Base-by-base conservation (phyloP, 2,113 vertebrate genomes). In the Copsychus sechellarum region DNA sequence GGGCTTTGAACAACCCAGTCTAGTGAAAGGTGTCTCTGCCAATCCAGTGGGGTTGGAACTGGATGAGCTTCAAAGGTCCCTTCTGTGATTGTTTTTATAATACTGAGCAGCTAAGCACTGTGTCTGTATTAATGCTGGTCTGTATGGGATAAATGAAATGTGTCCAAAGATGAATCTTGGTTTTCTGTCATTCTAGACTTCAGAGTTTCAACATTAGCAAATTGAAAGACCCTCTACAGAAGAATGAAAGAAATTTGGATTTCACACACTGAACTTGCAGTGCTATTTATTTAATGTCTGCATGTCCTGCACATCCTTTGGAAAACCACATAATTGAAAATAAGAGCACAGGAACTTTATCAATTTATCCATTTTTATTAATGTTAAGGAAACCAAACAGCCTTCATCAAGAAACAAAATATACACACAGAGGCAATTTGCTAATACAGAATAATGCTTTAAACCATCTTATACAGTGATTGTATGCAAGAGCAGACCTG, bases 361-460 rank as follows among this genome's bases (percentile, higher is more conserved):
- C 76, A 38, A 53, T 69, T 90, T 82, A 74, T 29, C 67, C 0
- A 0, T 56, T 81, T 95, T 95, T 96, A 96, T 96, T 97, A 83
- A 65, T 31, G 53, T 94, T 90, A 56, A 84, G 65, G 77, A 95
- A 92, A 88, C 51, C 51, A 45, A 77, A 79, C 71, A 62, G 64
- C 53, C 60, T 90, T 88, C 38, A 80, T 83, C 60, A 48, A 94
- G 79, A 51, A 95, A 73, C 87, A 83, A 86, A 88, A 95, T 92
- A 95, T 83, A 95, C 90, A 92, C 93, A 92, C 71, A 22, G 1
- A 56, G 61, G 84, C 72, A 67, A 13, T 72, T 61, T 82, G 90
- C 73, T 82, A 80, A 72, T 17, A 81, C 4, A 65, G 78, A 86
- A 38, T 54, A 88, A 90, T 23, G 29, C 54, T 69, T 61, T 67